Conservation (phyloP, 2,888 invertebrate species). For the Timandra comae region DNA sequence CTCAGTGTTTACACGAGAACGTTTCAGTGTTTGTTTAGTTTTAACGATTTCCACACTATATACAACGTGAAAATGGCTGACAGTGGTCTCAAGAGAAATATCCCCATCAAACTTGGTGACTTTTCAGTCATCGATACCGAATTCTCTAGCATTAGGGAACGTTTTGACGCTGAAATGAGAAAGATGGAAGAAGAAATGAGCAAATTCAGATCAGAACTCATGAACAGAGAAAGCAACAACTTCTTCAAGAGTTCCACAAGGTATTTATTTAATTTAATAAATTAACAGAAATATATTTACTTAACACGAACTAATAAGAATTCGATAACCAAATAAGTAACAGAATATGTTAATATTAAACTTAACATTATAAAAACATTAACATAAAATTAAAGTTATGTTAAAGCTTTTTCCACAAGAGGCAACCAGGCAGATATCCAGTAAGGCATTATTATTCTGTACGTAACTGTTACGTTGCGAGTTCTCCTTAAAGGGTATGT, state of each 20-base stretch:
- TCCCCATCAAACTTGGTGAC: conserved; percentile 95
- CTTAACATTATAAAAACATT: too few species aligned
- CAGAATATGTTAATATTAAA: too few species aligned
- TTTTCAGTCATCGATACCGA: conserved; percentile 97
- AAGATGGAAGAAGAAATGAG: conserved; percentile 99
- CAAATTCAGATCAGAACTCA: conserved; percentile 93
- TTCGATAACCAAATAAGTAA: too few species aligned
- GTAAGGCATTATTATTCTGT: conserved; percentile 52
- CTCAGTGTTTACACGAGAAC: conserved; percentile 68
- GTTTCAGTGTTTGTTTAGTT: conserved; percentile 74
- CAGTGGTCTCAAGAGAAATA: conserved; percentile 89
- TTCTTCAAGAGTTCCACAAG: conserved; percentile 93
- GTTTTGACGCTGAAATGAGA: conserved; percentile 97
- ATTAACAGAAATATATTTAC: conserved; percentile 3
- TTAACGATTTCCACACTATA: conserved; percentile 34
- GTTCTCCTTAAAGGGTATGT: conserved; percentile 69
- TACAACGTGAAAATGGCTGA: conserved; percentile 83
- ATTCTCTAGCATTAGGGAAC: conserved; percentile 95
- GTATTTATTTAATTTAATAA: conserved; percentile 72
- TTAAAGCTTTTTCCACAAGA: too few species aligned
- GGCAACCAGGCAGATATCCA: conserved; percentile 13
- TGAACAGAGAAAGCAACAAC: conserved; percentile 94
- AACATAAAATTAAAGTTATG: neutral
- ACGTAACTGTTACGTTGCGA: conserved; percentile 44
- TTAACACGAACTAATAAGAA: too few species aligned